Conservation (phyloP, 2,888 invertebrate genomes). For the Loripinus fragilis region DNA sequence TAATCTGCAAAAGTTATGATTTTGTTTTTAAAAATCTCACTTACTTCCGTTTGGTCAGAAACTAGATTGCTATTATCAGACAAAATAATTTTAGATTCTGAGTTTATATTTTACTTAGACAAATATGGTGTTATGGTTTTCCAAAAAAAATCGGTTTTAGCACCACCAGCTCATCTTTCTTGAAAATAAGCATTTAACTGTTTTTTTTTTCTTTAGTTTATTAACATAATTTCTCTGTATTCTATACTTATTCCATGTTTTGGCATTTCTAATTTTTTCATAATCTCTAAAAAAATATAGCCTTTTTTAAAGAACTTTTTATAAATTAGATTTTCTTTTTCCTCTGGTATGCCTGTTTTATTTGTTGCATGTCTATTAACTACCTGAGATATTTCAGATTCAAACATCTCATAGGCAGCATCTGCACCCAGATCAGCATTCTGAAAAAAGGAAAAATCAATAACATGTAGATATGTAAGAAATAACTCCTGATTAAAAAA, state of each 20-base stretch:
- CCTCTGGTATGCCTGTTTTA: conserved; percentile 17
- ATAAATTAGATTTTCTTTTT: conserved; percentile 26
- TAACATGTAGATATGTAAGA: neutral
- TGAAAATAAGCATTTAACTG: conserved; percentile 32
- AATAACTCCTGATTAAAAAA: neutral
- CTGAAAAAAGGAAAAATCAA: conserved; percentile 8
- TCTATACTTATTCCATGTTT: conserved; percentile 24
- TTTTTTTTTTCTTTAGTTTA: conserved; percentile 22
- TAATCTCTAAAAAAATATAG: conserved; percentile 21
- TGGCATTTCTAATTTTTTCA: neutral
- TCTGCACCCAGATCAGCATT: neutral
- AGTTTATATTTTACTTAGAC: conserved; percentile 18
- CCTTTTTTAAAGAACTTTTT: conserved; percentile 27
- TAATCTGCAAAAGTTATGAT: neutral
- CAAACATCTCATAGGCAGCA: neutral
- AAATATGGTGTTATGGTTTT: conserved; percentile 35
- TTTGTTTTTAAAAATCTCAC: neutral
- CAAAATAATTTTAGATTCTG: conserved; percentile 18
- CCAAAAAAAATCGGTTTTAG: conserved; percentile 31
- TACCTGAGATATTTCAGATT: neutral
- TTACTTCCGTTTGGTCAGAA: neutral
- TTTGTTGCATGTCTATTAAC: conserved; percentile 23
- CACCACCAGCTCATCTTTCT: conserved; percentile 29
- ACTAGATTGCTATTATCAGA: neutral
- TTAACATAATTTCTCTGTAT: conserved; percentile 31